phyloP scores from a whole-genome alignment of 2,888 invertebrate species.

The Rotaria magnacalcarata region DNA sequence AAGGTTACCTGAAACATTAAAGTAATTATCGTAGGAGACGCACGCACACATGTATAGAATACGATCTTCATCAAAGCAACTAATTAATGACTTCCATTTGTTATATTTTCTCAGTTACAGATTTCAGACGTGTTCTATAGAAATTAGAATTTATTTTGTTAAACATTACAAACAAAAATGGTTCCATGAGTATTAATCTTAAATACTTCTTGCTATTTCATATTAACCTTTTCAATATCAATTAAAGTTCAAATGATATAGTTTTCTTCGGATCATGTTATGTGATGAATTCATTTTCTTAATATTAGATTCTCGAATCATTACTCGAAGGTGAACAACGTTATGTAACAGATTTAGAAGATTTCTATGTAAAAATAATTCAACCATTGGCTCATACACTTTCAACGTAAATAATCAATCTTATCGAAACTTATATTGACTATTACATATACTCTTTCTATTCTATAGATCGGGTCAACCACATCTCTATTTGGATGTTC shows the following conservation, averaged over 20 bases:
- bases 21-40: background rate
- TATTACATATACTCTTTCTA: too few relatives aligned
- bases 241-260: too few relatives aligned
- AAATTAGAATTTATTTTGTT: too few relatives aligned
- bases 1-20: background rate
- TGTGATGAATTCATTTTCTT: background rate
- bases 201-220: too few relatives aligned
- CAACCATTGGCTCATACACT: background rate
- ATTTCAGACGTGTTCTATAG: background rate
- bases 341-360: constrained; percentile 21
- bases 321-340: constrained; percentile 23
- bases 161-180: too few relatives aligned
- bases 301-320: constrained; percentile 1
- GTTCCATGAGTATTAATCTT: too few relatives aligned
- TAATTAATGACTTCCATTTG: background rate
- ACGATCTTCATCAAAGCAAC: background rate
- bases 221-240: too few relatives aligned
- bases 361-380: background rate
- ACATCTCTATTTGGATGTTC: background rate
- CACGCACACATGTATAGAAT: background rate
- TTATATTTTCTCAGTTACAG: background rate
- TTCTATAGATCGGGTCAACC: background rate
- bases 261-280: too few relatives aligned
- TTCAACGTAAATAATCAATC: background rate
- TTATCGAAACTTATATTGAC: background rate